Conservation (phyloP, 2,797 vertebrate genomes). For the Melanotaenia nigrans region DNA sequence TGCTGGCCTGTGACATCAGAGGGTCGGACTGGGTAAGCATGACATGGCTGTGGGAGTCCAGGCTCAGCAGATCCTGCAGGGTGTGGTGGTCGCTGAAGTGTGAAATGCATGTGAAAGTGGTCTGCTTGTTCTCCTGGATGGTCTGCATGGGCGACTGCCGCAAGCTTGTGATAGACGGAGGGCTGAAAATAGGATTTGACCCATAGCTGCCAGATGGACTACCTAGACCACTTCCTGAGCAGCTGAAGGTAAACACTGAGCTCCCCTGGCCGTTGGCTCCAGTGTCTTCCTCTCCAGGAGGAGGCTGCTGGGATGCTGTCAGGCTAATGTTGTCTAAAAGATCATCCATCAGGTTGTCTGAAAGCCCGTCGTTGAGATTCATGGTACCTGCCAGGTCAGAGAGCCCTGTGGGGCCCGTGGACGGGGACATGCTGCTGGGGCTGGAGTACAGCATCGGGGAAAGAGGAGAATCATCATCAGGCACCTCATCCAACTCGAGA, state of each 20-base stretch:
- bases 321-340: slow-evolving; percentile 95
- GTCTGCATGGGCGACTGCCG: slow-evolving; percentile 99
- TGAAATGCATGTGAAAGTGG: slow-evolving; percentile 93
- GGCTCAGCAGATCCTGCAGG: slow-evolving; percentile 92
- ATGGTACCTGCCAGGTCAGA: slow-evolving; percentile 97
- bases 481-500: slow-evolving; percentile 91
- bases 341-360: slow-evolving; percentile 95
- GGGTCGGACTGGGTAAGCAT: slow-evolving; percentile 98
- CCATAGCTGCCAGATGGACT: slow-evolving; percentile 89
- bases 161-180: slow-evolving; percentile 89
- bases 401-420: slow-evolving; percentile 89
- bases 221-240: slow-evolving; percentile 88
- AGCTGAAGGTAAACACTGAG: slow-evolving; percentile 92
- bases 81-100: slow-evolving; percentile 91
- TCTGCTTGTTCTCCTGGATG: slow-evolving; percentile 98
- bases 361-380: slow-evolving; percentile 95
- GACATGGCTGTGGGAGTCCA: slow-evolving; percentile 91
- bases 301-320: slow-evolving; percentile 89
- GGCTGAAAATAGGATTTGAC: slow-evolving; percentile 89
- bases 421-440: slow-evolving; percentile 93
- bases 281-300: slow-evolving; percentile 85
- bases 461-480: slow-evolving; percentile 89
- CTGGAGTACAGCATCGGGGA: slow-evolving; percentile 97
- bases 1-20: slow-evolving; percentile 97
- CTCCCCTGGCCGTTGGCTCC: slow-evolving; percentile 87